phyloP scores from a whole-genome alignment of 2,113 vertebrate species.

The Dolichallabes microphthalmus region DNA sequence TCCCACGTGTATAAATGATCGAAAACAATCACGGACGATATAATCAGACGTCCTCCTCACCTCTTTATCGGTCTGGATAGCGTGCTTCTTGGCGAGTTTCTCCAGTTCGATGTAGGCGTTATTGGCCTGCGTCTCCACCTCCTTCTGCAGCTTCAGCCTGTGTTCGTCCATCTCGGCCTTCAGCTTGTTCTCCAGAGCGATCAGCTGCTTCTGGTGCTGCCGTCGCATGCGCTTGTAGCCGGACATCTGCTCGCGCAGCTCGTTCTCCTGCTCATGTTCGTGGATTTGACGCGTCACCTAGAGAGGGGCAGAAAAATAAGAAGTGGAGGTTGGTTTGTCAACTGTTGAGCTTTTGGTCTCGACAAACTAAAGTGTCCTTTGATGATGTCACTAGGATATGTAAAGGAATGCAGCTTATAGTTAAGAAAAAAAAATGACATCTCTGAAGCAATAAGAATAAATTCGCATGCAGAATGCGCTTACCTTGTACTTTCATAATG shows the following conservation, averaged over 20 bases:
- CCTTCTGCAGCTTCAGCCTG: constrained; percentile 98
- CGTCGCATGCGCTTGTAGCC: constrained; percentile 99
- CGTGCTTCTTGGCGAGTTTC: constrained; percentile 97
- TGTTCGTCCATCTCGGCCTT: constrained; percentile 99
- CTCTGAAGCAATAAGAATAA: background rate
- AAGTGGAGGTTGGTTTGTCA: background rate
- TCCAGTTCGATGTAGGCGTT: constrained; percentile 99
- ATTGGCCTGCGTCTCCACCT: constrained; percentile 98
- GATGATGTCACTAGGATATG: background rate
- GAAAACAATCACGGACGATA: background rate
- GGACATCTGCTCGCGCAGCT: constrained; percentile 99
- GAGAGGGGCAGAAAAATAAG: background rate
- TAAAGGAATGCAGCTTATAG: background rate
- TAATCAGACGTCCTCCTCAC: constrained; percentile 63
- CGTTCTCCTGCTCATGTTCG: constrained; percentile 99
- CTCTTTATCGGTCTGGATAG: constrained; percentile 94
- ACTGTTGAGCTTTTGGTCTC: background rate
- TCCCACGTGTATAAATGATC: background rate
- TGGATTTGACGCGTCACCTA: constrained; percentile 99
- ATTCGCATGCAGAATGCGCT: background rate
- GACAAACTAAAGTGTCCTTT: background rate
- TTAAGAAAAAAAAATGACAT: background rate
- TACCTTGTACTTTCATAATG: no score
- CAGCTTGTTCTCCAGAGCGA: constrained; percentile 99
- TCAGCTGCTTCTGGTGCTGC: constrained; percentile 99